Evolutionary conservation across 2,113 vertebrate genomes (phyloP).

Genomic region (Hippoglossus stenolepis): DNA sequence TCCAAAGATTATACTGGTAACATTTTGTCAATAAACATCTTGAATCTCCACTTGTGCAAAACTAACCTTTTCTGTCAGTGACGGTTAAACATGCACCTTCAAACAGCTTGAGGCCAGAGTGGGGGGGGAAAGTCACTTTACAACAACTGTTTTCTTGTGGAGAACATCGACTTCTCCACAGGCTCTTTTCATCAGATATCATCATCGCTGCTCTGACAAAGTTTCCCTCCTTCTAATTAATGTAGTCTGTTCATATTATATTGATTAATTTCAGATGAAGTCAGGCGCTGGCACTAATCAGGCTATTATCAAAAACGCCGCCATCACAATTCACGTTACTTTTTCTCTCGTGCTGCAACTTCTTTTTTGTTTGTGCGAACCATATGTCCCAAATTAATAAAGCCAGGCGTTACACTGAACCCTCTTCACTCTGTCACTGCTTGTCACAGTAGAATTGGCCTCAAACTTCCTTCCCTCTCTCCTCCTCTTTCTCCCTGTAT

Average conservation of each 20-base stretch:
- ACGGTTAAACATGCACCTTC: constrained; percentile 2
- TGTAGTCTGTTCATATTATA: constrained; percentile 48
- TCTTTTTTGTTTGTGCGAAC: constrained; percentile 63
- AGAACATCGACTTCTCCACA: constrained; percentile 24
- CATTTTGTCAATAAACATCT: too few relatives aligned
- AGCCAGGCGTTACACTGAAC: constrained; percentile 60
- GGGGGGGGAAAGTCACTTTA: constrained; percentile 20
- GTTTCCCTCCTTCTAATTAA: constrained; percentile 54
- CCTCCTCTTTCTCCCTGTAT: constrained; percentile 9
- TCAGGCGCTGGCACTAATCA: constrained; percentile 39
- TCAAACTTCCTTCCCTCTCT: constrained; percentile 61
- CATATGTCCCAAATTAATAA: constrained; percentile 73
- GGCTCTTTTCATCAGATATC: constrained; percentile 40
- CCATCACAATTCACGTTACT: constrained; percentile 25
- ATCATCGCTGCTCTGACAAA: constrained; percentile 31
- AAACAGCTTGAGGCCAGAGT: neutral
- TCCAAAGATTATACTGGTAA: neutral
- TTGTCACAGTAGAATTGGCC: constrained; percentile 79
- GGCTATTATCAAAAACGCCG: constrained; percentile 26
- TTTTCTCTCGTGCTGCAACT: constrained; percentile 48
- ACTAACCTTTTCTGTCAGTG: constrained; percentile 2
- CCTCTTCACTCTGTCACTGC: constrained; percentile 66
- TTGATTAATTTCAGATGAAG: constrained; percentile 53
- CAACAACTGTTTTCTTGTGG: constrained; percentile 12
- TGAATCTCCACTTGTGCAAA: too few relatives aligned